These are phyloP conservation scores for Periophthalmodon schlosseri DNA, from an alignment of 2,113 vertebrate genomes.

Conservation along the genomic window DNA sequence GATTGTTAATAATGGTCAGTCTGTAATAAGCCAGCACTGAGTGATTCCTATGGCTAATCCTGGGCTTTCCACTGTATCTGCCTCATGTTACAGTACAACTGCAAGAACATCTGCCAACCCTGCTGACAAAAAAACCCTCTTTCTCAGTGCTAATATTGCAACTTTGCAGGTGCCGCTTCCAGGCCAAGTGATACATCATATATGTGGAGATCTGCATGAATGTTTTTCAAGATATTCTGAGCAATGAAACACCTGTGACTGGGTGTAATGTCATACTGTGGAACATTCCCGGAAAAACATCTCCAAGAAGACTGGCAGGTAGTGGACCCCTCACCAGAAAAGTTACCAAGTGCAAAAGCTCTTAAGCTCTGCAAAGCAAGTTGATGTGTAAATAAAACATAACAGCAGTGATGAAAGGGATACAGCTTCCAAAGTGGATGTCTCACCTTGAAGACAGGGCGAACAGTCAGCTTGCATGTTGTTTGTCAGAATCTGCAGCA, in stretches of 20 bases:
- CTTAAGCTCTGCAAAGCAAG: background rate
- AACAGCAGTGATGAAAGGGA: background rate
- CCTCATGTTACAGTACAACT: constrained; percentile 43
- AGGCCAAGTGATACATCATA: too few relatives aligned
- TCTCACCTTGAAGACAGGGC: background rate
- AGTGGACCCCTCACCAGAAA: too few relatives aligned
- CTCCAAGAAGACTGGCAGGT: too few relatives aligned
- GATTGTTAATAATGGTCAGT: constrained; percentile 48
- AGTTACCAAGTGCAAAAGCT: too few relatives aligned
- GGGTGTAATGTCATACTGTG: too few relatives aligned
- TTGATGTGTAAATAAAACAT: background rate
- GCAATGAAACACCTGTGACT: too few relatives aligned
- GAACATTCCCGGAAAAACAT: too few relatives aligned
- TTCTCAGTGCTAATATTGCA: background rate
- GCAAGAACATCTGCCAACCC: constrained; percentile 36
- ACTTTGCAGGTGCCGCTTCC: background rate
- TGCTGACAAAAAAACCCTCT: background rate
- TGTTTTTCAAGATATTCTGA: too few relatives aligned
- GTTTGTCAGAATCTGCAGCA: constrained; percentile 18
- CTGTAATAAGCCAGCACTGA: constrained; percentile 38
- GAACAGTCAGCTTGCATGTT: background rate
- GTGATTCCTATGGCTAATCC: constrained; percentile 38
- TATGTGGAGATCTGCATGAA: too few relatives aligned
- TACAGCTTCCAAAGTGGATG: constrained; percentile 1
- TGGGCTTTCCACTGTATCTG: constrained; percentile 34